These are phyloP conservation scores for Cettia cetti DNA, from an alignment of 2,113 vertebrate species.

Conservation along the genomic window DNA sequence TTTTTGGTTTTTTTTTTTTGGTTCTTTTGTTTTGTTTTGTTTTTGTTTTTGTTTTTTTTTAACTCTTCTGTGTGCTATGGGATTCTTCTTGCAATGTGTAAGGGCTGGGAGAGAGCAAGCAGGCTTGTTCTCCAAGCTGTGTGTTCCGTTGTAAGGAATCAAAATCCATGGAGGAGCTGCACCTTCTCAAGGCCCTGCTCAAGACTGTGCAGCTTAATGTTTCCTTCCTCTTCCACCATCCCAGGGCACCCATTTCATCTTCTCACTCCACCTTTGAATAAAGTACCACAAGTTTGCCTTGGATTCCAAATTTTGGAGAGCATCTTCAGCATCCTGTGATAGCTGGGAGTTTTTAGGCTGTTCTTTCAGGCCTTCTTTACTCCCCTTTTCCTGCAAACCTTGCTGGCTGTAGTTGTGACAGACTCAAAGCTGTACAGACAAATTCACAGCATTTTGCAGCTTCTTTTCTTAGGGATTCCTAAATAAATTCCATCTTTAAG, in stretches of 20 bases:
- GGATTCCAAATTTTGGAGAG: neutral
- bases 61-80: rapidly evolving
- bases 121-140: neutral
- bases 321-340: neutral
- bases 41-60: neutral
- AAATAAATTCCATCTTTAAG: neutral
- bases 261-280: neutral
- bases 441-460: neutral
- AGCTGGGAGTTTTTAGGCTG: neutral
- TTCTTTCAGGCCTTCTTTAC: neutral
- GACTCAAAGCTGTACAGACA: neutral
- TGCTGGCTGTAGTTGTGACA: neutral
- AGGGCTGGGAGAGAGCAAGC: neutral
- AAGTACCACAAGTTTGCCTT: neutral
- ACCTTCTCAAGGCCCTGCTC: neutral
- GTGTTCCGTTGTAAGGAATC: neutral
- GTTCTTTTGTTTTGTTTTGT: no score
- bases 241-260: neutral
- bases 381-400: neutral
- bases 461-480: neutral
- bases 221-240: neutral
- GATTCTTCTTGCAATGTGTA: neutral
- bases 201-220: neutral
- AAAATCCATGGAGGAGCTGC: neutral
- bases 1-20: neutral